These are phyloP conservation scores for Liodrosophila aerea DNA, from an alignment of 2,888 invertebrate genomes.

Conservation along the genomic window DNA sequence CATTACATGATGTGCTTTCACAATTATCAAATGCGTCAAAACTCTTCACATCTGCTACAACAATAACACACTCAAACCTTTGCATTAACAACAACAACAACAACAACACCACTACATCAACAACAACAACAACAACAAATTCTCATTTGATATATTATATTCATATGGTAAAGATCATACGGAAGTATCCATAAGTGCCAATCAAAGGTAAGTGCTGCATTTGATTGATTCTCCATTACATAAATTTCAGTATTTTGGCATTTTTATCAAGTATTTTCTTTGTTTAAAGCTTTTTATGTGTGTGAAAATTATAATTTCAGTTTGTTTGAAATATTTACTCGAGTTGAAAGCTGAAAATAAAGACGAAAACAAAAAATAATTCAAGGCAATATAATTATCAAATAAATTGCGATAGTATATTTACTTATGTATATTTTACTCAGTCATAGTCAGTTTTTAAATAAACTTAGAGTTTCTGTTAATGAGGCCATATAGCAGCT, in stretches of 20 bases:
- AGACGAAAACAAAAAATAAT: no score
- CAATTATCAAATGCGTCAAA: slow-evolving; percentile 32
- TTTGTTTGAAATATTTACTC: neutral
- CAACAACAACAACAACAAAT: slow-evolving; percentile 42
- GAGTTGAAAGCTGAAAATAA: no score
- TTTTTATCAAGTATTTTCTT: no score
- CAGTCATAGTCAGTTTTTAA: no score
- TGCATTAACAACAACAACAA: slow-evolving; percentile 34
- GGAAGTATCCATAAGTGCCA: slow-evolving; percentile 82
- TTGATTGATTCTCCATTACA: slow-evolving; percentile 4
- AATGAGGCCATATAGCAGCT: no score
- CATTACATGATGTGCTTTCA: slow-evolving; percentile 28
- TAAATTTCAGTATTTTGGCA: slow-evolving; percentile 13
- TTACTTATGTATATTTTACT: no score
- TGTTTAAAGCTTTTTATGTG: no score
- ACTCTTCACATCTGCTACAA: slow-evolving; percentile 35
- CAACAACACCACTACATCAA: slow-evolving; percentile 13
- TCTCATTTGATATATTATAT: slow-evolving; percentile 45
- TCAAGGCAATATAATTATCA: no score
- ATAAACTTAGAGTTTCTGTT: no score
- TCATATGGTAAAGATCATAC: slow-evolving; percentile 80
- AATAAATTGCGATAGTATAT: no score
- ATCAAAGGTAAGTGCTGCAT: slow-evolving; percentile 81
- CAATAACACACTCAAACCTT: slow-evolving; percentile 31
- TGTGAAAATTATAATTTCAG: no score